Conservation (phyloP, 2,113 vertebrate species). For the Elaphurus davidianus region DNA sequence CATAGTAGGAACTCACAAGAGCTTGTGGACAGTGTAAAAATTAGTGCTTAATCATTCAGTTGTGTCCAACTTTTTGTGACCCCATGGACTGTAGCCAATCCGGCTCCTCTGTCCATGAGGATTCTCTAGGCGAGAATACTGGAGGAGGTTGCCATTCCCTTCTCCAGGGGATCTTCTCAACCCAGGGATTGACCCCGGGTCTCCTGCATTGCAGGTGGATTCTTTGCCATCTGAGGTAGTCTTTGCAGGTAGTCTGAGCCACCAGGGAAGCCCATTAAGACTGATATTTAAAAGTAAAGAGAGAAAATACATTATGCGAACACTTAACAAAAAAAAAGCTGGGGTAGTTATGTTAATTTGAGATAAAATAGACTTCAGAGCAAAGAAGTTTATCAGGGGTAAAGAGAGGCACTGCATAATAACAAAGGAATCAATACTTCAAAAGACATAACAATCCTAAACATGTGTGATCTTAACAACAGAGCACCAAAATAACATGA, state of each 20-base stretch:
- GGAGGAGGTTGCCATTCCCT: background rate
- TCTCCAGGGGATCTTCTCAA: background rate
- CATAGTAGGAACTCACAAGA: background rate
- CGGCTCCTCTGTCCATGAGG: background rate
- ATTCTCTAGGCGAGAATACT: background rate
- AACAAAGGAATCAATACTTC: background rate
- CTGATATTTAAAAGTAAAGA: background rate
- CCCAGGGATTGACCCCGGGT: background rate
- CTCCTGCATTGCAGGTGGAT: background rate
- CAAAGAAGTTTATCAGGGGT: background rate
- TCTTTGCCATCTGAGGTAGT: background rate
- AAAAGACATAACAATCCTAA: conserved; percentile 5
- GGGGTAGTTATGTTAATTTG: background rate
- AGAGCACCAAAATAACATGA: background rate
- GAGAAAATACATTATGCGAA: background rate
- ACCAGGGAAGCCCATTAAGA: background rate
- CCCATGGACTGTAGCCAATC: background rate
- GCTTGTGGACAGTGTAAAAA: background rate
- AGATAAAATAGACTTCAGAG: background rate
- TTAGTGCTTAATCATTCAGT: background rate
- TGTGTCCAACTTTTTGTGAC: background rate
- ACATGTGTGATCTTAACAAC: background rate
- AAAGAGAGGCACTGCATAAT: background rate
- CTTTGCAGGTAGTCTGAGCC: background rate
- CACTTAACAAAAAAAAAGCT: background rate